phyloP scores from a whole-genome alignment of 2,797 vertebrate species.

The Syngnathus rostellatus region DNA sequence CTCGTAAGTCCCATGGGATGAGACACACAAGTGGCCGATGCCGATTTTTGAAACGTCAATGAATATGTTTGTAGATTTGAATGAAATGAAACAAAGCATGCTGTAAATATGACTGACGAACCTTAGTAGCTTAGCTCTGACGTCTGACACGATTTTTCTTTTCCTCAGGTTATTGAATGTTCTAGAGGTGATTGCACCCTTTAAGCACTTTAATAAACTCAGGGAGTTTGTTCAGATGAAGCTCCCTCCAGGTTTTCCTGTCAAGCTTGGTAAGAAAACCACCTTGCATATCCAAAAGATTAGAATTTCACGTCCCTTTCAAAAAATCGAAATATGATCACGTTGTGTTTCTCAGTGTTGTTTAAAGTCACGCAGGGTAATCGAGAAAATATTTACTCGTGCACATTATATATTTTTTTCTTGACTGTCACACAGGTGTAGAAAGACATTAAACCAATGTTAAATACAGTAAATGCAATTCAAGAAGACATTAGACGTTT shows the following conservation, averaged over 20 bases:
- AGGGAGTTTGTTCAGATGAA: slow-evolving; percentile 99
- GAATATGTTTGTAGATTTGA: background rate
- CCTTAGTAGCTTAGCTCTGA: no score
- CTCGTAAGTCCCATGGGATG: slow-evolving; percentile 73
- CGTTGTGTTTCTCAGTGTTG: no score
- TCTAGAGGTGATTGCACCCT: slow-evolving; percentile 96
- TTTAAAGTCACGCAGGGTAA: no score
- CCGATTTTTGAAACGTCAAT: background rate
- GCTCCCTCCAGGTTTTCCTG: slow-evolving; percentile 96
- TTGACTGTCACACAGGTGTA: no score
- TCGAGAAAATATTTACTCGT: no score
- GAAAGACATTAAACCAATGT: no score
- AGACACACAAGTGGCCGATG: background rate
- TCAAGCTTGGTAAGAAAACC: slow-evolving; percentile 82
- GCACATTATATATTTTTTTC: no score
- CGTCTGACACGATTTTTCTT: slow-evolving; percentile 5
- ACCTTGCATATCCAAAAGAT: background rate
- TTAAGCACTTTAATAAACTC: slow-evolving; percentile 99
- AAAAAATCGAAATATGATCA: no score
- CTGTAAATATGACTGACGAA: no score
- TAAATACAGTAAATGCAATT: no score
- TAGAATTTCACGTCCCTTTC: no score
- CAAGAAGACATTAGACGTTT: background rate
- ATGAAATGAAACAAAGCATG: background rate
- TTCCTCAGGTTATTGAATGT: slow-evolving; percentile 88